Evolutionary conservation across 2,113 vertebrate species (phyloP).

Genomic region (Actenoides hombroni): DNA sequence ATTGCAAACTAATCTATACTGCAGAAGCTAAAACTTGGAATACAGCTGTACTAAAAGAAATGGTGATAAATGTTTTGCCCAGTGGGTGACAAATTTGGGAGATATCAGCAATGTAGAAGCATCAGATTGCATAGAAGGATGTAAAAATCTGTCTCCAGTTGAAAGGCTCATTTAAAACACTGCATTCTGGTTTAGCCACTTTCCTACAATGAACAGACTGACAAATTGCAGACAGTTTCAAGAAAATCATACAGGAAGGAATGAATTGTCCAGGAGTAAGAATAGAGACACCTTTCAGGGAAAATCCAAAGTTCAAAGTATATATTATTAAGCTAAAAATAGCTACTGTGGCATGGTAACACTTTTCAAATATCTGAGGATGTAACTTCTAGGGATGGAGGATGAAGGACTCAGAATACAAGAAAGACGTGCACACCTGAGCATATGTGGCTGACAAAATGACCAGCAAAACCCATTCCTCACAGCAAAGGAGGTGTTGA

Average conservation of each 20-base stretch:
- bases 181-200: neutral
- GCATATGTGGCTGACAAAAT: neutral
- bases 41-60: neutral
- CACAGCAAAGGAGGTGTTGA: fast-evolving
- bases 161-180: neutral
- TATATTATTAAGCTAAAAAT: neutral
- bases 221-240: neutral
- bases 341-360: neutral
- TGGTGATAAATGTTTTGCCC: neutral
- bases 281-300: neutral
- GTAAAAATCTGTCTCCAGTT: neutral
- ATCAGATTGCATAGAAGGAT: neutral
- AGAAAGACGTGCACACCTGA: neutral
- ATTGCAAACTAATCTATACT: neutral
- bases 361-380: neutral
- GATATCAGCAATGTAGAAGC: neutral
- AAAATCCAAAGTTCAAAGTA: neutral
- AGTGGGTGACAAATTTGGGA: neutral
- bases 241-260: neutral
- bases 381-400: neutral
- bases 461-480: neutral
- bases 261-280: neutral
- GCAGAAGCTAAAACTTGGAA: neutral
- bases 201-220: neutral
- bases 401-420: neutral